Evolutionary conservation across 1,140 invertebrate genomes (phyloP), one percentile per base, ranked within the genome.

Genomic region (Tachypleus tridentatus): DNA sequence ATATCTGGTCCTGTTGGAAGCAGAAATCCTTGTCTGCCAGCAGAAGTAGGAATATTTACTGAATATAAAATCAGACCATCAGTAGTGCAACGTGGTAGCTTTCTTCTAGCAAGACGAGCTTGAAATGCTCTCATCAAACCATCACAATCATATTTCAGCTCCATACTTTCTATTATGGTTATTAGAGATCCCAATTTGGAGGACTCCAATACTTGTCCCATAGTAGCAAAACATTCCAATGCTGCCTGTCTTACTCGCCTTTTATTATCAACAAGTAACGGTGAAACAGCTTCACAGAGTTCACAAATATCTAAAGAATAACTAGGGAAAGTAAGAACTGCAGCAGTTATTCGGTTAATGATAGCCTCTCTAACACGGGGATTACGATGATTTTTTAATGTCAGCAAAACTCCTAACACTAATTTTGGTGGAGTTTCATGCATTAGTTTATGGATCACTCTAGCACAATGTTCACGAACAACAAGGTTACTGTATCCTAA

Each of bases 251-350:
- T 79, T 1, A 93, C 87, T 69, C 85, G 79, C 63, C 87, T 77
- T 70, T 87, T 85, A 3, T 80, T 77, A 78, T 90, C 87, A 47
- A 80, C 79, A 11, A 88, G 78, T 61, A 83, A 80, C 53, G 79
- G 78, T 10, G 83, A 81, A 8, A 84, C 76, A 59, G 73, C 68
- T 64, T 78, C 73, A 51, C 85, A 83, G 8, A 89, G 78, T 6
- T 77, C 77, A 9, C 77, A 74, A 48, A 88, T 79, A 76, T 89
- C 86, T 74, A 92, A 87, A 63, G 89, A 87, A 57, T 85, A 86
- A 72, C 87, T 86, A 4, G 89, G 89, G 76, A 89, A 90, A 47
- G 86, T 86, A 68, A 89, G 81, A 57, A 88, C 74, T 4, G 85
- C 84, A 65, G 85, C 87, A 66, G 89, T 87, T 48, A 89, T 78